A percentile compares a stretch with the other conserved stretches of the same genome.
Conservation (phyloP, 1,140 invertebrate species). For the Ips typographus region DNA sequence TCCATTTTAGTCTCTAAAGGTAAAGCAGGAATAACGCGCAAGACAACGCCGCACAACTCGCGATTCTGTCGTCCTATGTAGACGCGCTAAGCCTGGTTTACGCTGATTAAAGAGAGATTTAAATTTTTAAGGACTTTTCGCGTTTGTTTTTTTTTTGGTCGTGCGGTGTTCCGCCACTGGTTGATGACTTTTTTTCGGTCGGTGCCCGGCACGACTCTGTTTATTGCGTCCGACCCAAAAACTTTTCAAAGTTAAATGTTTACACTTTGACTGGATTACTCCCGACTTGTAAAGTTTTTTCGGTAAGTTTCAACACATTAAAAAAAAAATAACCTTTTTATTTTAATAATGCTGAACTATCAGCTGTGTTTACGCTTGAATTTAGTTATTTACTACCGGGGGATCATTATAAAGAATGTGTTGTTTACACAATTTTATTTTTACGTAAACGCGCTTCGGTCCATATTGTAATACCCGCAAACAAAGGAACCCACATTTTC, state of each 20-base stretch:
- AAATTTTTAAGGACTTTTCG: slow-evolving; percentile 23
- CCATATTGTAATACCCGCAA: too few species aligned
- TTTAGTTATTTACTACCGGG: slow-evolving; percentile 11
- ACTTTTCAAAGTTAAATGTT: too few species aligned
- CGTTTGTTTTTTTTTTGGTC: slow-evolving; percentile 2
- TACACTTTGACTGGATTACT: too few species aligned
- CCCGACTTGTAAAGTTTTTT: not conserved
- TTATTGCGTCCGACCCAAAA: too few species aligned
- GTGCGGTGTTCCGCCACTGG: not conserved
- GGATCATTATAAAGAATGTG: too few species aligned
- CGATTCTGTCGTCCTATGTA: slow-evolving; percentile 16
- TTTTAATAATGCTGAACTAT: slow-evolving; percentile 7
- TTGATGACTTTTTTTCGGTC: not conserved
- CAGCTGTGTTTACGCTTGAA: slow-evolving; percentile 8
- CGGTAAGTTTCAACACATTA: not conserved
- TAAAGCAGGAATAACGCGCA: slow-evolving; percentile 30
- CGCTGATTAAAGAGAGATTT: slow-evolving; percentile 23
- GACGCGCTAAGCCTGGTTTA: slow-evolving; percentile 27
- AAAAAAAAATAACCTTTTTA: slow-evolving; percentile 5
- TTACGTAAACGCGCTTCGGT: too few species aligned
- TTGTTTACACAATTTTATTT: too few species aligned
- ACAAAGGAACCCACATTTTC: too few species aligned
- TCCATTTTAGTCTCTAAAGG: slow-evolving; percentile 23
- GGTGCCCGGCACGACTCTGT: too few species aligned
- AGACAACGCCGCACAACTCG: slow-evolving; percentile 28